These are phyloP conservation scores for Podarcis cretensis DNA, from an alignment of 2,113 vertebrate species.

Conservation along the genomic window DNA sequence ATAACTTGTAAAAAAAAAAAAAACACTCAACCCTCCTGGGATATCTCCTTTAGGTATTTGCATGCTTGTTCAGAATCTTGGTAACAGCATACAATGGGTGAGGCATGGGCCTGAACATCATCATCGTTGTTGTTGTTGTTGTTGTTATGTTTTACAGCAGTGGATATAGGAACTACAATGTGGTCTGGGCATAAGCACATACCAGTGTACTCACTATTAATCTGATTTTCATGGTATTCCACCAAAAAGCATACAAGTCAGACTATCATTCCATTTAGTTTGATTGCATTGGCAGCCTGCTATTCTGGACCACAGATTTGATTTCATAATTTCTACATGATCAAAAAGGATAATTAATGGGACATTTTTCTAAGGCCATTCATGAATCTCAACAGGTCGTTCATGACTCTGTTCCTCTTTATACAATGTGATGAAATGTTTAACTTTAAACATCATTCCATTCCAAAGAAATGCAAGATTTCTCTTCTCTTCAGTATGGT, in stretches of 20 bases:
- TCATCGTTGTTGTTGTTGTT: too few species aligned
- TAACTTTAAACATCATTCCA: not conserved
- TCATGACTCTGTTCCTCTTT: not conserved
- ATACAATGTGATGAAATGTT: not conserved
- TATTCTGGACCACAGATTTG: too few species aligned
- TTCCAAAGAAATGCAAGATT: not conserved
- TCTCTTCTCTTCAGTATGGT: not conserved
- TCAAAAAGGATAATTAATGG: too few species aligned
- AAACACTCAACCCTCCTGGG: not conserved
- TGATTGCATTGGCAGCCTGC: too few species aligned
- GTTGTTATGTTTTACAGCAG: not conserved
- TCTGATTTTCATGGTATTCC: not conserved
- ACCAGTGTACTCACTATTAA: not conserved
- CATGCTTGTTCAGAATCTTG: not conserved
- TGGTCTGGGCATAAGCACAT: not conserved
- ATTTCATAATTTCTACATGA: too few species aligned
- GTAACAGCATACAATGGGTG: not conserved
- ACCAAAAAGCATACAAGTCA: not conserved
- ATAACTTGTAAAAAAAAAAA: not conserved
- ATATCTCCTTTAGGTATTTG: not conserved
- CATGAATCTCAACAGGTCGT: not conserved
- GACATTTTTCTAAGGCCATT: not conserved
- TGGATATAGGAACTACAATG: not conserved
- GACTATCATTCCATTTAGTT: too few species aligned
- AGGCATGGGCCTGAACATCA: too few species aligned